Evolutionary conservation across 2,888 invertebrate genomes (phyloP).

Genomic region (Tolmerus cingulatus): DNA sequence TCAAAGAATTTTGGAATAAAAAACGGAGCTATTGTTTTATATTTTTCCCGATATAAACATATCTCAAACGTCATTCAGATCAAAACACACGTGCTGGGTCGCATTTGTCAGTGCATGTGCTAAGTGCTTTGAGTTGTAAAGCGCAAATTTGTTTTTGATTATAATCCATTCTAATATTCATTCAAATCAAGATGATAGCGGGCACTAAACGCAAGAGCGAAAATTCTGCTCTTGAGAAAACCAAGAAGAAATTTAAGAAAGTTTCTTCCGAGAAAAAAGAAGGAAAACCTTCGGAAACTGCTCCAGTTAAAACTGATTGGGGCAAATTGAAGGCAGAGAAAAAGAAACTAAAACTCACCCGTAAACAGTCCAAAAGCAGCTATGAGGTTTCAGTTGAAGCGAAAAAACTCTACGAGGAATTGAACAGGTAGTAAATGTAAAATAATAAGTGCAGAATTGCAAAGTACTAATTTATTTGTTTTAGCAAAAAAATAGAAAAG

Average conservation of each 20-base stretch:
- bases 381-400: slow-evolving; percentile 67
- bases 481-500: slow-evolving; percentile 55
- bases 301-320: slow-evolving; percentile 71
- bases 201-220: neutral
- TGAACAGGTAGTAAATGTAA: slow-evolving; percentile 56
- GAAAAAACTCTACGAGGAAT: slow-evolving; percentile 70
- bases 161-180: neutral
- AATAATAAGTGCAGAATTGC: neutral
- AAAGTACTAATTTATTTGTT: neutral
- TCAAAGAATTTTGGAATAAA: too few relatives aligned
- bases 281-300: neutral
- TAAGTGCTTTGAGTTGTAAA: neutral
- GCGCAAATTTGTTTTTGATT: neutral
- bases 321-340: slow-evolving; percentile 77
- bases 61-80: neutral
- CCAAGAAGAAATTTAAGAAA: neutral
- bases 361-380: slow-evolving; percentile 68
- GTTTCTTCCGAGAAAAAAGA: neutral
- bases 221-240: neutral
- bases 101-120: neutral
- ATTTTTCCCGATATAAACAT: neutral
- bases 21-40: too few relatives aligned
- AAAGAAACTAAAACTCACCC: slow-evolving; percentile 72
- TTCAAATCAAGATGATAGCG: neutral
- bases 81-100: neutral